phyloP scores from a whole-genome alignment of 2,113 vertebrate species.

The Tragulus kanchil region DNA sequence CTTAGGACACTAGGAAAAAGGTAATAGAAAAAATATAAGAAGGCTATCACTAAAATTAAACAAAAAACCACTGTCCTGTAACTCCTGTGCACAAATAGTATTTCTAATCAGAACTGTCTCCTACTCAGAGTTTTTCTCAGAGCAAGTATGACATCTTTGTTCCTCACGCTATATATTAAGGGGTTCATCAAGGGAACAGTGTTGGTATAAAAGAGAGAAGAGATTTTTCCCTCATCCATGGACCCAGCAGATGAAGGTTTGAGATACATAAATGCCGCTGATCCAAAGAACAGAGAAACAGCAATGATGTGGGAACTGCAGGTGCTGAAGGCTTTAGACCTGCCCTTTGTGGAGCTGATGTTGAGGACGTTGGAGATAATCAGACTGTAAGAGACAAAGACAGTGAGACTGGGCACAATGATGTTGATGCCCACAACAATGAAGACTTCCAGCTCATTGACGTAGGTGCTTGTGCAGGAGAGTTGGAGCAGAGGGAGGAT shows the following conservation, averaged over 20 bases:
- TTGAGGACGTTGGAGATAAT: background rate
- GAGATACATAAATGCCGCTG: background rate
- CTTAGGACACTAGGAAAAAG: background rate
- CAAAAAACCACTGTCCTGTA: background rate
- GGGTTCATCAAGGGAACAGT: background rate
- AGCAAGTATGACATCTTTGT: background rate
- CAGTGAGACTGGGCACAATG: background rate
- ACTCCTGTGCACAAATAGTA: background rate
- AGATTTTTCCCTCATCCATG: background rate
- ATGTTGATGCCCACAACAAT: background rate
- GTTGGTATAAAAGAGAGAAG: background rate
- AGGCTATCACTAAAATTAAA: background rate
- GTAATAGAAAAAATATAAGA: background rate
- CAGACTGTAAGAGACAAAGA: background rate
- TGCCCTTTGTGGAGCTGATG: background rate
- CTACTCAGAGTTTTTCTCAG: background rate
- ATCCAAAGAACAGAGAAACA: background rate
- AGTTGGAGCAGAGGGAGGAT: constrained; percentile 48
- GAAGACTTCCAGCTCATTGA: background rate
- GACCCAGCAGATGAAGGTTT: background rate
- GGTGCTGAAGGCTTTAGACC: background rate
- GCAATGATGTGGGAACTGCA: background rate
- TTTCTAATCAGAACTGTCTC: background rate
- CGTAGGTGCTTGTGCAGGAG: background rate
- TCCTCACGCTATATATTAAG: background rate